These are phyloP conservation scores for Drosophila triauraria DNA, from an alignment of 1,140 invertebrate species.

Conservation along the genomic window DNA sequence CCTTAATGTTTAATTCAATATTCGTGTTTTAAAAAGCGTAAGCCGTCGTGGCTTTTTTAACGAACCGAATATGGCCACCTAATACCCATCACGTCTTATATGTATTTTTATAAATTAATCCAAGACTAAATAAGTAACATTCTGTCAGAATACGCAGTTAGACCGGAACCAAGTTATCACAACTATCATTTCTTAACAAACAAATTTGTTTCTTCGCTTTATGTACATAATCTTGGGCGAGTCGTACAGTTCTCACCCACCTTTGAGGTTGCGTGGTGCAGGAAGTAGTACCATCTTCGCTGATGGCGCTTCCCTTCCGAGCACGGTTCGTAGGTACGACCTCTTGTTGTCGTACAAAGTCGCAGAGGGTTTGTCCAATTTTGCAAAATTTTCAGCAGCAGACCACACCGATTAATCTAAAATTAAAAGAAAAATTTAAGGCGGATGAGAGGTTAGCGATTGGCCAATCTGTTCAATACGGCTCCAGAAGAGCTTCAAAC, in stretches of 20 bases:
- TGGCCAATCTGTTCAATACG: slow-evolving; percentile 4
- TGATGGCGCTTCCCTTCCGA: slow-evolving; percentile 81
- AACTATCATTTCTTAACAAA: neutral
- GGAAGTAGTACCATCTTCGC: slow-evolving; percentile 82
- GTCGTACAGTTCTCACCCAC: slow-evolving; percentile 22
- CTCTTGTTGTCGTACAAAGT: slow-evolving; percentile 84
- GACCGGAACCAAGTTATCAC: neutral
- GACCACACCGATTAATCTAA: slow-evolving; percentile 62
- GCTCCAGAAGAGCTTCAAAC: slow-evolving; percentile 8
- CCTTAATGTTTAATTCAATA: no score
- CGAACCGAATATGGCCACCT: neutral
- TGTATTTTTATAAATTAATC: neutral
- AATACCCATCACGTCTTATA: neutral
- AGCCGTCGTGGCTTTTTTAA: neutral
- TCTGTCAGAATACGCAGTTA: no score
- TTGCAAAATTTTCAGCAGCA: slow-evolving; percentile 73
- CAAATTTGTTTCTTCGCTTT: neutral
- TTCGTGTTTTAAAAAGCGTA: no score
- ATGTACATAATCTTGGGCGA: no score
- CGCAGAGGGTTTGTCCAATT: slow-evolving; percentile 84
- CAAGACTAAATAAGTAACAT: no score
- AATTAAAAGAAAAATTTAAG: slow-evolving; percentile 9
- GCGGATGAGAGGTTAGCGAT: neutral
- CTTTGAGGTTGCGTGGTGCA: slow-evolving; percentile 83
- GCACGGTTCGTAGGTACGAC: slow-evolving; percentile 79